Base-by-base conservation (phyloP, 2,888 invertebrate species). In the Diarsia rubi region DNA sequence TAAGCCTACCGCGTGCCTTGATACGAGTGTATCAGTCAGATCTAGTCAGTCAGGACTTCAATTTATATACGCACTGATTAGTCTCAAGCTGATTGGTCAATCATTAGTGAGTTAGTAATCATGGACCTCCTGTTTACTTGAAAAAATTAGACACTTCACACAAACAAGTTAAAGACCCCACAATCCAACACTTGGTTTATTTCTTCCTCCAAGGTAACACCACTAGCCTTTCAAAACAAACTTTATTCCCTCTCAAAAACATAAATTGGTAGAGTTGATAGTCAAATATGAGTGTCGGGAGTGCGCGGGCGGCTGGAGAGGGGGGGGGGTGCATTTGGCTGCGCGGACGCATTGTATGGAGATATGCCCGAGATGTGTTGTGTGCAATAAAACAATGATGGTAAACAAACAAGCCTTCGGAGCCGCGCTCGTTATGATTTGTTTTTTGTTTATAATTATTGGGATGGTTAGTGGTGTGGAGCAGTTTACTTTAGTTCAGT, bases 351-450 rank as follows among this genome's bases (percentile, higher is more conserved):
- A 89, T 90, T 90, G 90, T 90, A 88, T 90, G 90, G 79, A 88
- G 88, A 90, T 84, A 80, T 72, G 82, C 47, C 67, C 69, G 70
- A 78, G 82, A 83, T 79, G 81, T 82, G 82, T 82, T 83, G 74
- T 81, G 80, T 81, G 84, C 86, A 92, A 92, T 90, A 91, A 92
- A 90, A 93, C 91, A 91, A 92, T 89, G 89, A 92, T 85, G 78
- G 88, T 91, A 92, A 94, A 92, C 93, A 95, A 94, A 95, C 92
- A 93, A 89, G 87, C 78, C 60, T 72, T 69, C 69, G 78, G 80
- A 82, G 85, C 87, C 81, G 86, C 85, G 87, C 90, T 89, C 86
- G 83, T 88, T 90, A 86, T 79, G 80, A 62, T 68, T 42, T 73
- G 63, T 24, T 78, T 84, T 79, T 45, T 73, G 67, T 72, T 85